Conservation (phyloP, 1,140 invertebrate genomes). For the Drosophila athabasca region DNA sequence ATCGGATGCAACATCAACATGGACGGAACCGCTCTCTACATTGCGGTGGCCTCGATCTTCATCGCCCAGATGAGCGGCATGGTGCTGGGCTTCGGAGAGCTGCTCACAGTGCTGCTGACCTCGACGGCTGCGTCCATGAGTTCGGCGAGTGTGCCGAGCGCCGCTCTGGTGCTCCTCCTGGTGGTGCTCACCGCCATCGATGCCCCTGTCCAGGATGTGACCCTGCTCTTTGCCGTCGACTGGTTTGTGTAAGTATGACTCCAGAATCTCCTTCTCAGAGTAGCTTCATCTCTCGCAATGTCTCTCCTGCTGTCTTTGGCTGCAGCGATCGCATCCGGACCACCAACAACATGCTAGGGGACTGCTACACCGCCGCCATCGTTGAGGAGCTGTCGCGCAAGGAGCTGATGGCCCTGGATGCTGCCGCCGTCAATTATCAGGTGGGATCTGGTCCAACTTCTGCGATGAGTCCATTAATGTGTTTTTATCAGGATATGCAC, state of each 20-base stretch:
- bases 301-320: constrained; percentile 10
- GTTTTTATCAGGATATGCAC: constrained; percentile 58
- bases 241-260: constrained; percentile 93
- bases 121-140: constrained; percentile 96
- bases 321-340: constrained; percentile 93
- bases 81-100: constrained; percentile 89
- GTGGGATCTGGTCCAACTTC: constrained; percentile 50
- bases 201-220: constrained; percentile 91
- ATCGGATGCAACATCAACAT: constrained; percentile 97
- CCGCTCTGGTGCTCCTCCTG: constrained; percentile 93
- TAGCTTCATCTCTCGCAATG: no score
- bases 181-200: constrained; percentile 94
- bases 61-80: constrained; percentile 96
- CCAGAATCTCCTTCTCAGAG: no score
- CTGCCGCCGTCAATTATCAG: constrained; percentile 86
- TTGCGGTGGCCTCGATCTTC: constrained; percentile 94
- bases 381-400: constrained; percentile 93
- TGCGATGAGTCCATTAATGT: not conserved
- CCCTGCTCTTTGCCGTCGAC: constrained; percentile 93
- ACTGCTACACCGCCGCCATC: constrained; percentile 93
- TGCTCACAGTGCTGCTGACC: constrained; percentile 92
- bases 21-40: constrained; percentile 96
- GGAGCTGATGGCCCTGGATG: constrained; percentile 90
- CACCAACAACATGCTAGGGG: constrained; percentile 94
- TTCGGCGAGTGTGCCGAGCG: constrained; percentile 96